Conservation (phyloP, 2,113 vertebrate species). For the Spea multiplicata region DNA sequence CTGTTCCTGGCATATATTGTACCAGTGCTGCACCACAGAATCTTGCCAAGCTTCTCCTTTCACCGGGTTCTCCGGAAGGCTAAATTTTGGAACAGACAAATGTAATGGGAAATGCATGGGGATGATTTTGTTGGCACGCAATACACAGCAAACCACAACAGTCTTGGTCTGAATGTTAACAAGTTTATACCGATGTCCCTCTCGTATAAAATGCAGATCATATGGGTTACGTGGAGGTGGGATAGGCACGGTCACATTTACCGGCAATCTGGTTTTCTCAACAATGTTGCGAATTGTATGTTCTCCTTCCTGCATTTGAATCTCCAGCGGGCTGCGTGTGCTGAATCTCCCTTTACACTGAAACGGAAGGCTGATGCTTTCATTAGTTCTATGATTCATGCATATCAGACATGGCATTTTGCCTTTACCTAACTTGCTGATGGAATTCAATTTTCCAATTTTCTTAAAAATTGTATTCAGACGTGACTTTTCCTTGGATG, state of each 20-base stretch:
- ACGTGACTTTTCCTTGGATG: constrained; percentile 89
- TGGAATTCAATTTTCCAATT: constrained; percentile 94
- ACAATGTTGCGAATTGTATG: constrained; percentile 96
- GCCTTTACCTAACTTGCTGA: constrained; percentile 86
- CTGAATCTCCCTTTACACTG: constrained; percentile 96
- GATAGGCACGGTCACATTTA: constrained; percentile 89
- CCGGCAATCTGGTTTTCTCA: constrained; percentile 91
- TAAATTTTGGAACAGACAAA: constrained; percentile 81
- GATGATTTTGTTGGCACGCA: constrained; percentile 86
- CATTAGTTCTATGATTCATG: constrained; percentile 98
- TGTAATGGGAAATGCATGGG: constrained; percentile 92
- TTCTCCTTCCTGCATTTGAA: constrained; percentile 97
- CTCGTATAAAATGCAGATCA: constrained; percentile 91
- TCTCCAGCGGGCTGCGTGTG: constrained; percentile 91
- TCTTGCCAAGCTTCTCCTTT: constrained; percentile 88
- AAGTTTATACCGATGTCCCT: constrained; percentile 95
- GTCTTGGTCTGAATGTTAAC: constrained; percentile 97
- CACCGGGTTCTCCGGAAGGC: constrained; percentile 83
- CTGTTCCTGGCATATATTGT: constrained; percentile 89
- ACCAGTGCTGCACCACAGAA: constrained; percentile 88
- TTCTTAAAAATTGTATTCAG: constrained; percentile 97
- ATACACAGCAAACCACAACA: constrained; percentile 87
- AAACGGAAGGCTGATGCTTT: constrained; percentile 97
- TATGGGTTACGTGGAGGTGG: constrained; percentile 90
- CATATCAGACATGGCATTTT: constrained; percentile 99